These are phyloP conservation scores for Hyaena hyaena DNA, from an alignment of 2,113 vertebrate species.

Conservation along the genomic window DNA sequence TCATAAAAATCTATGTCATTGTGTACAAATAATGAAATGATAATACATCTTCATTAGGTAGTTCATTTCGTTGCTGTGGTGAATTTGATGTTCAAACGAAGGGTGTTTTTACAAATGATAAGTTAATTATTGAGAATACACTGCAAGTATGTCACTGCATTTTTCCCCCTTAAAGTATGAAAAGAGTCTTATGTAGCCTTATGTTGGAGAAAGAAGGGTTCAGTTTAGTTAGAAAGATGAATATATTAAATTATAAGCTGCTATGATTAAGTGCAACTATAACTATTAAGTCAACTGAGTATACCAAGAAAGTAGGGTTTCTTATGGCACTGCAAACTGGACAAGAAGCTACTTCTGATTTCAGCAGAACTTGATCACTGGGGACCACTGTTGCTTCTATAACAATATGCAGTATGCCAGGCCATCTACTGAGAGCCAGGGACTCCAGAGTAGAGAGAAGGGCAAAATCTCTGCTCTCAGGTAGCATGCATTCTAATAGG, in stretches of 20 bases:
- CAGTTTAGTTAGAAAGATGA: not conserved
- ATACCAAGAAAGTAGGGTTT: not conserved
- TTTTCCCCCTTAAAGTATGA: not conserved
- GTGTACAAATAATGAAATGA: conserved; percentile 46
- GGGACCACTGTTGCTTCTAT: not conserved
- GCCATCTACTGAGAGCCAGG: not conserved
- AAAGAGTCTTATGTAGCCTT: not conserved
- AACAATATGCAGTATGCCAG: not conserved
- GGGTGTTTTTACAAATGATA: not conserved
- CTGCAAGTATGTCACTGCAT: not conserved
- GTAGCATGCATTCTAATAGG: not conserved
- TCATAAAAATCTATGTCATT: conserved; percentile 50
- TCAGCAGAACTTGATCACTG: not conserved
- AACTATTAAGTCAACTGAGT: not conserved
- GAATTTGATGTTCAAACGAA: not conserved
- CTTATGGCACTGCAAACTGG: not conserved
- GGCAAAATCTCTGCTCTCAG: not conserved
- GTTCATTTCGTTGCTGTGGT: not conserved
- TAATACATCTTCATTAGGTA: not conserved
- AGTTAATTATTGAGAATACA: not conserved
- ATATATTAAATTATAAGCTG: not conserved
- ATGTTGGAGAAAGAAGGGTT: not conserved
- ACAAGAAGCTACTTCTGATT: not conserved
- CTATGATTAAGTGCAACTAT: not conserved
- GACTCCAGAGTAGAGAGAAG: not conserved